Base-by-base conservation (phyloP, 1,140 invertebrate genomes). In the Ptiloglossa arizonensis region DNA sequence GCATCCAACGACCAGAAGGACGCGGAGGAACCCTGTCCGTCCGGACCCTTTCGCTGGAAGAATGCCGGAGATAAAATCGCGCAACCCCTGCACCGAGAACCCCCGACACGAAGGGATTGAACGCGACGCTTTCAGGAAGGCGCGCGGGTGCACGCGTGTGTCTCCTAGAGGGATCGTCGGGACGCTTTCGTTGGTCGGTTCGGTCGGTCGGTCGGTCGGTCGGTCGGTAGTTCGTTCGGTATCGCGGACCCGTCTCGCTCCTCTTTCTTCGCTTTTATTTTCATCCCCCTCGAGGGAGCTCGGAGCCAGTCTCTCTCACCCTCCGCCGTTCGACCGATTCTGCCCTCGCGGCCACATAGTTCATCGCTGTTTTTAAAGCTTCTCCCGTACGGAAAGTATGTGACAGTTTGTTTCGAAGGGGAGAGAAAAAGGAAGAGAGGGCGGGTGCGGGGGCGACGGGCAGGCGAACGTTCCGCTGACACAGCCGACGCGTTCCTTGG, bases 11-110 rank as follows among this genome's bases (percentile, higher is more conserved):
- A 32, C 15, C 19, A 56, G 19, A n/a, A 38, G 35, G 15, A 59
- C 66, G 56, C 56, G 66, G 73, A 24, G 76, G 79, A 79, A 75
- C 50, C 62, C 67, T 67, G 71, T 60, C 72, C 69, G 50, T 44
- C 69, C 59, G 75, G 73, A 80, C 76, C 80, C 80, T 79, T 80
- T 85, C 74, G 73, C 59, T 75, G 60, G 67, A 87, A 87, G 86
- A 87, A 87, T 85, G 78, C 78, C 59, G 56, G 74, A 86, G 85
- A 86, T 87, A 87, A 87, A 87, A 87, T 87, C 85, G 79, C 77
- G 83, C 85, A 87, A 87, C 83, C 86, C 83, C 78, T 86, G 78
- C 73, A 50, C 52, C 38, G 77, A 50, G 64, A 67, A 77, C 69
- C 71, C 50, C 59, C 74, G 76, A 75, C 64, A 35, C 67, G 76